Percentiles rank a stretch among this genome's conserved stretches.
These are phyloP conservation scores for Plutella xylostella DNA, from an alignment of 2,888 invertebrate species.

Conservation along the genomic window DNA sequence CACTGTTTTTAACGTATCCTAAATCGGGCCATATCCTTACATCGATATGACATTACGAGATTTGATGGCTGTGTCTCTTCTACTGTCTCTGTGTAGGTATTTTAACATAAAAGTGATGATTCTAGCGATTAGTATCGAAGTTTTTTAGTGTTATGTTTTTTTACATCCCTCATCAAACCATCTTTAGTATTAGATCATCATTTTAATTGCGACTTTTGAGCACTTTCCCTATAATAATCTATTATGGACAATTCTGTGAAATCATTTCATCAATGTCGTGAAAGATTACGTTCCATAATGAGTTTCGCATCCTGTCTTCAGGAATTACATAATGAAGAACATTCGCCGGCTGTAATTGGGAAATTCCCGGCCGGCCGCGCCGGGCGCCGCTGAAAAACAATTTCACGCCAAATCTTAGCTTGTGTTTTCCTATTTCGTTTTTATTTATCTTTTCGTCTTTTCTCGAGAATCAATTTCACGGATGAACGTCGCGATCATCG, in stretches of 20 bases:
- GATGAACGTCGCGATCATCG: constrained; percentile 68
- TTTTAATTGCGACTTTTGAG: too few relatives aligned
- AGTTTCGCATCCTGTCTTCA: constrained; percentile 6
- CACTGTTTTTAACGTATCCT: constrained; percentile 68
- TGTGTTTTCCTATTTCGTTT: constrained; percentile 71
- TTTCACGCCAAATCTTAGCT: constrained; percentile 71
- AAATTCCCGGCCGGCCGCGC: constrained; percentile 56
- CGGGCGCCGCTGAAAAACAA: constrained; percentile 57
- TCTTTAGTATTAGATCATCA: background rate
- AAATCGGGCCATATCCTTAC: constrained; percentile 49
- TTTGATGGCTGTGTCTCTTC: too few relatives aligned
- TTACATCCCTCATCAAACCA: background rate
- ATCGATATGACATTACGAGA: constrained; percentile 30
- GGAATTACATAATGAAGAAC: constrained; percentile 49
- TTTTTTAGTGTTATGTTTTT: background rate
- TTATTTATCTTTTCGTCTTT: constrained; percentile 70
- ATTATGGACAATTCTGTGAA: background rate
- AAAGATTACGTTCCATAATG: constrained; percentile 13
- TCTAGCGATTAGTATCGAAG: too few relatives aligned
- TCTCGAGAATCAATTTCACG: constrained; percentile 69
- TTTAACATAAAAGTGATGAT: too few relatives aligned
- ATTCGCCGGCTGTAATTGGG: constrained; percentile 65
- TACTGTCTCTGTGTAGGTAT: too few relatives aligned
- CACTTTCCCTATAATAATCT: background rate
- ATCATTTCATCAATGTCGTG: background rate